Percentiles rank a stretch among this genome's conserved stretches.
Evolutionary conservation across 2,888 invertebrate genomes (phyloP).

Genomic region (Cheilosia pagana): DNA sequence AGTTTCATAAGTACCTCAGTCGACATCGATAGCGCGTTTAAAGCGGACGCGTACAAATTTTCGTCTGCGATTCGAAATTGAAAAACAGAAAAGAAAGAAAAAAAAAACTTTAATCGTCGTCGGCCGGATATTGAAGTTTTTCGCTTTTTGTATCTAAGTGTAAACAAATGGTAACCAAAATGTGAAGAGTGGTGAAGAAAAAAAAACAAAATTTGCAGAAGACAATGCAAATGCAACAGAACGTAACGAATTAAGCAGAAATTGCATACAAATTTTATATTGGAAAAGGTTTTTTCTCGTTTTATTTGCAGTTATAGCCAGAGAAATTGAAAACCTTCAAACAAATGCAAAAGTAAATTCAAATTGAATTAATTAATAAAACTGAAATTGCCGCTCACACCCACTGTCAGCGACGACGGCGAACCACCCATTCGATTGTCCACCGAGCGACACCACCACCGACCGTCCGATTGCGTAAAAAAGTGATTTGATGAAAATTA

Average conservation of each 20-base stretch:
- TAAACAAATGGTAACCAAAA: conserved; percentile 49
- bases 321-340: conserved; percentile 37
- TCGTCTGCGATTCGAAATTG: conserved; percentile 37
- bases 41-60: conserved; percentile 67
- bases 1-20: conserved; percentile 74
- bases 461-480: conserved; percentile 67
- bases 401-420: conserved; percentile 23
- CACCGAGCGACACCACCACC: conserved; percentile 13
- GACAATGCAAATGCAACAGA: conserved; percentile 53
- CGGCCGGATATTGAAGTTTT: conserved; percentile 70
- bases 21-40: conserved; percentile 72
- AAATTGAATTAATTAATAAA: conserved; percentile 32
- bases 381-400: conserved; percentile 40
- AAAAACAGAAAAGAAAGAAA: not conserved
- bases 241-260: conserved; percentile 29
- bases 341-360: conserved; percentile 3
- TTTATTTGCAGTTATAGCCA: conserved; percentile 12
- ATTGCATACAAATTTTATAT: not conserved
- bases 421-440: conserved; percentile 22
- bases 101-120: conserved; percentile 53
- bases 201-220: conserved; percentile 13
- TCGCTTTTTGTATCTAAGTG: conserved; percentile 37
- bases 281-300: not conserved
- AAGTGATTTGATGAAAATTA: conserved; percentile 73
- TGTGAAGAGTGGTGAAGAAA: conserved; percentile 23